phyloP scores from a whole-genome alignment of 1,140 invertebrate species.

The Drosophila burlai region DNA sequence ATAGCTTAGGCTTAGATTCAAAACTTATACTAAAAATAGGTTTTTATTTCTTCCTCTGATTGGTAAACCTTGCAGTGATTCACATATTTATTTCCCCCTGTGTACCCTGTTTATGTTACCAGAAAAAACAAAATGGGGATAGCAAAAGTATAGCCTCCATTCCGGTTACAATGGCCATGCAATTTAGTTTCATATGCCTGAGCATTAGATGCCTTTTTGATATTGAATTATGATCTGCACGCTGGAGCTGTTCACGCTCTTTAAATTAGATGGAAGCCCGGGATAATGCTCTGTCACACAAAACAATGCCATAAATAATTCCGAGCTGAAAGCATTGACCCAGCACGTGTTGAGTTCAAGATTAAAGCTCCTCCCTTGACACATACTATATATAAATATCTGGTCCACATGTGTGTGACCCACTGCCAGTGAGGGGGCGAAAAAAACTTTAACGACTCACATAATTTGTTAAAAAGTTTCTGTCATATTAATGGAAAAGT shows the following conservation, averaged over 20 bases:
- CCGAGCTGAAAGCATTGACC: slow-evolving; percentile 56
- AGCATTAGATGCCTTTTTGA: slow-evolving; percentile 69
- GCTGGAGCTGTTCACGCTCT: slow-evolving; percentile 54
- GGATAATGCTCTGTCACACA: slow-evolving; percentile 45
- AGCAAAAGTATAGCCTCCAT: slow-evolving; percentile 44
- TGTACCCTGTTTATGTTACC: slow-evolving; percentile 59
- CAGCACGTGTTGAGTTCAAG: slow-evolving; percentile 54
- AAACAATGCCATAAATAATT: slow-evolving; percentile 64
- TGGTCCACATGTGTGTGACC: slow-evolving; percentile 42
- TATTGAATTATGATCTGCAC: slow-evolving; percentile 77
- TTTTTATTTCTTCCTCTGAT: background rate
- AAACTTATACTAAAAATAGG: background rate
- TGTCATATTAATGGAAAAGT: slow-evolving; percentile 79
- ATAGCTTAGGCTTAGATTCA: background rate
- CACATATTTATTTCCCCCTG: background rate
- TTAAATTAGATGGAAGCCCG: slow-evolving; percentile 64
- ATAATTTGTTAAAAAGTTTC: slow-evolving; percentile 80
- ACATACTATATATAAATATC: slow-evolving; percentile 6
- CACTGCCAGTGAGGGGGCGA: slow-evolving; percentile 17
- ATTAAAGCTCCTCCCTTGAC: slow-evolving; percentile 27
- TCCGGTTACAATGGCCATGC: slow-evolving; percentile 55
- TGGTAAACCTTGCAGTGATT: background rate
- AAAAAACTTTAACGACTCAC: slow-evolving; percentile 59
- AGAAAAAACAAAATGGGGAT: slow-evolving; percentile 35
- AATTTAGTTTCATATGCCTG: slow-evolving; percentile 78